These are phyloP conservation scores for Hormaphis cornu DNA, from an alignment of 1,140 invertebrate genomes.

Conservation along the genomic window DNA sequence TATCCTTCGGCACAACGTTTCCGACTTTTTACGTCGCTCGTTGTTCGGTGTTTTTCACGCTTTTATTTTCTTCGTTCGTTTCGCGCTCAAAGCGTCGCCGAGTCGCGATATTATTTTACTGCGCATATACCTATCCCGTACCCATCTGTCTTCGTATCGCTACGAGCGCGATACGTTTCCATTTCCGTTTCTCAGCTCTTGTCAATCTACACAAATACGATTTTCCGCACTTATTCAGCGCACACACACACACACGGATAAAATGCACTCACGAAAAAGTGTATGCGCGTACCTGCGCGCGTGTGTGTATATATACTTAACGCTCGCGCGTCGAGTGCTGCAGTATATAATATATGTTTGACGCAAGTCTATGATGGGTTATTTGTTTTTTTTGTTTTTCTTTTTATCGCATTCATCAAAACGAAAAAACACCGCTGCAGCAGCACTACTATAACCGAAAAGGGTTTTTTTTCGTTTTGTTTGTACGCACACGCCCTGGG, in stretches of 20 bases:
- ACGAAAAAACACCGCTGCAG: too few species aligned
- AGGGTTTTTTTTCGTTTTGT: neutral
- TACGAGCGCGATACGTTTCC: neutral
- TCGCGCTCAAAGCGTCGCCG: too few species aligned
- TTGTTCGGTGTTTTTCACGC: neutral
- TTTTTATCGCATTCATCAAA: conserved; percentile 14
- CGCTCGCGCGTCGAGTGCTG: too few species aligned
- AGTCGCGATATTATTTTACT: too few species aligned
- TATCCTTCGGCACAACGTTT: too few species aligned
- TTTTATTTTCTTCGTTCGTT: neutral
- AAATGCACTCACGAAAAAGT: neutral
- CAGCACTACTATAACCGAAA: too few species aligned
- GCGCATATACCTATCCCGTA: neutral
- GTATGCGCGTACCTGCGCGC: too few species aligned
- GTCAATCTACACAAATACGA: neutral
- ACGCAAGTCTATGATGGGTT: neutral
- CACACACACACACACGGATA: neutral
- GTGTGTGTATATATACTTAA: too few species aligned
- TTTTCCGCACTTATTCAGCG: neutral
- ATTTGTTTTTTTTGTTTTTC: neutral
- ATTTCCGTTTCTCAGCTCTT: neutral
- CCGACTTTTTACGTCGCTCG: neutral
- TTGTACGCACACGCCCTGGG: too few species aligned
- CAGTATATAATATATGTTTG: too few species aligned
- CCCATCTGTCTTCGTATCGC: neutral